These are phyloP conservation scores for Pachyramphus minor DNA, from an alignment of 2,113 vertebrate genomes.

Conservation along the genomic window DNA sequence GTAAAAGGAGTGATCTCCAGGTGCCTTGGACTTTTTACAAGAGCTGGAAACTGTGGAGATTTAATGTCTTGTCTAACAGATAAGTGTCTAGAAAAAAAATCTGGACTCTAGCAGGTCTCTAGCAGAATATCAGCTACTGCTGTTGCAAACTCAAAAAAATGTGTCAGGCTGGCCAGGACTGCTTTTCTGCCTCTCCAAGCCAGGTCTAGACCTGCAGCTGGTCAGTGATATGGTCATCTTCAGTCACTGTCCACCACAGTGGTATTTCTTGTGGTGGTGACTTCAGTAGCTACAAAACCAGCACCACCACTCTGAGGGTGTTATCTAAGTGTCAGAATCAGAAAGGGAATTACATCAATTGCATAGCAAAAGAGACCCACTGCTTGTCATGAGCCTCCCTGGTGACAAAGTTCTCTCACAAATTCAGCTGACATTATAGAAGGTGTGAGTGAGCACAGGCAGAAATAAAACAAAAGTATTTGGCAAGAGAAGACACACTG, in stretches of 20 bases:
- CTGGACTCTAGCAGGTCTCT: neutral
- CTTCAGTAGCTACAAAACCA: neutral
- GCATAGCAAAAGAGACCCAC: neutral
- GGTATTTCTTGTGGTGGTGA: neutral
- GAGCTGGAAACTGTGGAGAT: neutral
- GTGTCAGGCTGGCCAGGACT: fast-evolving
- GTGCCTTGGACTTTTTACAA: neutral
- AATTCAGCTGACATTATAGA: neutral
- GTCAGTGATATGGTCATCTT: neutral
- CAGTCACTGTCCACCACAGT: neutral
- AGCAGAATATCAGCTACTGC: neutral
- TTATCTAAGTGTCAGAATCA: neutral
- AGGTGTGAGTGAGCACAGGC: neutral
- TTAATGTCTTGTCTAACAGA: neutral
- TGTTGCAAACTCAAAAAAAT: neutral
- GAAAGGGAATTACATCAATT: neutral
- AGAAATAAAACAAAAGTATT: neutral
- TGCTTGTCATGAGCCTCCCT: neutral
- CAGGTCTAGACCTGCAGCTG: neutral
- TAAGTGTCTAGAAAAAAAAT: neutral
- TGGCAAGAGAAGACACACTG: neutral
- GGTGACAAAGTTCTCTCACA: neutral
- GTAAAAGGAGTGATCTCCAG: neutral
- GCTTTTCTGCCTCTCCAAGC: neutral
- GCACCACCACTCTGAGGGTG: neutral